A percentile compares a stretch with the other conserved stretches of the same genome.
Conservation (phyloP, 1,140 invertebrate genomes). For the Anagrus nilaparvatae region DNA sequence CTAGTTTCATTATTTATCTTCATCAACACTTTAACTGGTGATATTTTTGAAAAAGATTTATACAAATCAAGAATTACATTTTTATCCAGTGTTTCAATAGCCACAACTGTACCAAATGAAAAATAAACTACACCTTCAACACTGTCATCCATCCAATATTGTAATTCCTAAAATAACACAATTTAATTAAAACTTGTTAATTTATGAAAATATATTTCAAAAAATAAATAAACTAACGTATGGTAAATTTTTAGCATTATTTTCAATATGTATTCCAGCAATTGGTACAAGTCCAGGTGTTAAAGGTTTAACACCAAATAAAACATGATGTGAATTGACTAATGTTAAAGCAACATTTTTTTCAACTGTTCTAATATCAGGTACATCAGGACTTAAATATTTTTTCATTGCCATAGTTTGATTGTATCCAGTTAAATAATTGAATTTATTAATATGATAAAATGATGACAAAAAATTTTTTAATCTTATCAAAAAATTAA, state of each 20-base stretch:
- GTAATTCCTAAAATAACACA: slow-evolving; percentile 50
- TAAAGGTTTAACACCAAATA: slow-evolving; percentile 27
- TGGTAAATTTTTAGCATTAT: slow-evolving; percentile 7
- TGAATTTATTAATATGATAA: neutral
- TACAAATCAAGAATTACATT: slow-evolving; percentile 20
- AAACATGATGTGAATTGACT: slow-evolving; percentile 31
- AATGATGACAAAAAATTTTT: slow-evolving; percentile 30
- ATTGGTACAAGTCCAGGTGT: slow-evolving; percentile 34
- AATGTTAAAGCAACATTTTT: slow-evolving; percentile 32
- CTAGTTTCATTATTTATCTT: slow-evolving; percentile 20
- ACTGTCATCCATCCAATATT: slow-evolving; percentile 53
- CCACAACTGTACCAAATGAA: slow-evolving; percentile 55
- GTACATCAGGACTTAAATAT: slow-evolving; percentile 19
- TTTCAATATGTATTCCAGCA: slow-evolving; percentile 34
- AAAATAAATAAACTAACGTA: no score
- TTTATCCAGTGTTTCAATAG: slow-evolving; percentile 46
- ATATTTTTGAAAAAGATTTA: slow-evolving; percentile 17
- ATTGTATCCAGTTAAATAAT: neutral
- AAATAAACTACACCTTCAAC: slow-evolving; percentile 58
- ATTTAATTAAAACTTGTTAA: no score
- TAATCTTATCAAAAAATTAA: slow-evolving; percentile 45
- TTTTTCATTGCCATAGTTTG: slow-evolving; percentile 31
- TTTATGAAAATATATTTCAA: no score
- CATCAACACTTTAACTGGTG: slow-evolving; percentile 16
- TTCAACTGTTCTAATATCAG: slow-evolving; percentile 24